These are phyloP conservation scores for Nymphicus hollandicus DNA, from an alignment of 2,113 vertebrate genomes.

Conservation along the genomic window DNA sequence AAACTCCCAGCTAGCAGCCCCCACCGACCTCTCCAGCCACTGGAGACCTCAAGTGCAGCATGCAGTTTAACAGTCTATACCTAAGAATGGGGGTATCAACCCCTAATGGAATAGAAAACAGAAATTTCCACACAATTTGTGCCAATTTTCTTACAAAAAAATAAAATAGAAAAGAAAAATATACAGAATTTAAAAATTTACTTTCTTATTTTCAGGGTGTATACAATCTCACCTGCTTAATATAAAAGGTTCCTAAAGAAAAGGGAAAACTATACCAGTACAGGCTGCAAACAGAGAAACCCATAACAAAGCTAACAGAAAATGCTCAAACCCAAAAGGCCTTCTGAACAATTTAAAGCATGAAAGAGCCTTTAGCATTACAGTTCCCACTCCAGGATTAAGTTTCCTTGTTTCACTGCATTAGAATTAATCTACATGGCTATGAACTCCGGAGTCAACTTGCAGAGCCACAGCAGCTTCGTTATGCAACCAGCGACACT, in stretches of 20 bases:
- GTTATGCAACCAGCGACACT: background rate
- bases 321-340: background rate
- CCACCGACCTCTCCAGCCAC: background rate
- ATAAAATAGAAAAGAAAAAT: background rate
- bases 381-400: constrained; percentile 11
- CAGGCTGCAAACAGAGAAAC: background rate
- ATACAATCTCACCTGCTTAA: background rate
- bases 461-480: background rate
- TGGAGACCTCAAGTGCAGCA: background rate
- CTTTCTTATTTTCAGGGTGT: background rate
- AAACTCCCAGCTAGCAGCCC: background rate
- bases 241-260: background rate
- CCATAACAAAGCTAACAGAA: background rate
- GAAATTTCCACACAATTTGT: background rate
- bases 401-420: constrained; percentile 6
- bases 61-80: background rate
- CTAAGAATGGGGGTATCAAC: background rate
- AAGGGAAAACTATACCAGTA: background rate
- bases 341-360: background rate
- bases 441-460: constrained; percentile 19
- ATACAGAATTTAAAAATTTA: background rate
- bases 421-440: constrained; percentile 29
- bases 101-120: background rate
- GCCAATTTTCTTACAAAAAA: background rate
- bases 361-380: background rate